Evolutionary conservation across 2,113 vertebrate genomes (phyloP), one percentile per base, ranked within the genome.

Genomic region (Rhinolophus sinicus): DNA sequence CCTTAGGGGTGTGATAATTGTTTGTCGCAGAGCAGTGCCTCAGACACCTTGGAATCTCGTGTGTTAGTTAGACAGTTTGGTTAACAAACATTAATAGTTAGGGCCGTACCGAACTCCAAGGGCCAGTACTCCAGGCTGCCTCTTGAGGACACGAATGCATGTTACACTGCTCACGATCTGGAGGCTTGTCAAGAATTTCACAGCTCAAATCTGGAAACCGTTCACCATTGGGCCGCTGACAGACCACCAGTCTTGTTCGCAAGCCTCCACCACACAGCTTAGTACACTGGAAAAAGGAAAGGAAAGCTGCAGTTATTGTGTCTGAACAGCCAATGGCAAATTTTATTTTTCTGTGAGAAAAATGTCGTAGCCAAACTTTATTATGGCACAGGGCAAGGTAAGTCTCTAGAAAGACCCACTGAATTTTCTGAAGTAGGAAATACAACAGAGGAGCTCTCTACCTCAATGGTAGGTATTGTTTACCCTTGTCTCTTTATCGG

Each of bases 71-170:
- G 97, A 95, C 69, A 94, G 82, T 93, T 95, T 97, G 98, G 96
- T 95, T 94, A 98, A 95, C 96, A 97, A 97, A 98, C 92, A 98
- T 86, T 97, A 99, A 98, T 94, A 98, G 98, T 99, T 99, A 99
- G 97, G 99, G 99, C 98, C 99, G 99, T 99, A 99, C 99, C 99
- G 99, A 99, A 99, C 99, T 99, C 99, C 99, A 99, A 97, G 99
- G 99, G 98, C 99, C 99, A 98, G 99, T 98, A 96, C 98, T 99
- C 99, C 99, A 99, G 77, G 99, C 98, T 64, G 99, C 99, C 92
- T 99, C 99, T 94, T 98, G 98, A 73, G 99, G 98, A 98, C 99
- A 99, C 88, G 99, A 98, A 62, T 99, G 99, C 95, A 98, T 99
- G 98, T 99, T 99, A 98, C 99, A 99, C 98, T 99, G 99, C 98